Conservation (phyloP, 1,140 invertebrate species). For the Teleopsis dalmanni region DNA sequence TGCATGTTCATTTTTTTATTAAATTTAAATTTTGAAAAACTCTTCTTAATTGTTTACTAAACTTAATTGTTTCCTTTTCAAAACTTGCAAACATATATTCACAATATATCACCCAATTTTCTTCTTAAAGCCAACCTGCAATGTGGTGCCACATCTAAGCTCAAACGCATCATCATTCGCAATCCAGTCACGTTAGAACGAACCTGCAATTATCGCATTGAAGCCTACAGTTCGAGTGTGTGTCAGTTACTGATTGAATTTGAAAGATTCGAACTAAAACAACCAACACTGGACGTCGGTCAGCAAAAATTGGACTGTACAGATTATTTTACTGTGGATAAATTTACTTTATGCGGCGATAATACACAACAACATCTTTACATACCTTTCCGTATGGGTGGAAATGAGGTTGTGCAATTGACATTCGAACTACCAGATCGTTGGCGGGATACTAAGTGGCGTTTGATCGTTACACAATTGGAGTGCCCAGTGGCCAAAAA, state of each 20-base stretch:
- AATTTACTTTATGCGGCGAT: slow-evolving; percentile 58
- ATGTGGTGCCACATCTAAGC: neutral
- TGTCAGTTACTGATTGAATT: slow-evolving; percentile 69
- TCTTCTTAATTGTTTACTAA: too few species aligned
- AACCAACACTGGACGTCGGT: slow-evolving; percentile 45
- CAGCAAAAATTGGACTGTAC: slow-evolving; percentile 34
- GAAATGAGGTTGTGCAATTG: slow-evolving; percentile 25
- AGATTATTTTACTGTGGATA: slow-evolving; percentile 52
- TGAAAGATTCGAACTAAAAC: slow-evolving; percentile 61
- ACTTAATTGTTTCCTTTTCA: too few species aligned
- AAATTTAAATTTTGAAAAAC: too few species aligned
- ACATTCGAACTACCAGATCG: slow-evolving; percentile 22
- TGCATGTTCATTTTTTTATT: too few species aligned
- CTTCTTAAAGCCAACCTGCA: slow-evolving; percentile 11
- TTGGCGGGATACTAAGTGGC: slow-evolving; percentile 43
- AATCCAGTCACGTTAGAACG: slow-evolving; percentile 5
- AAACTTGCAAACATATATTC: neutral
- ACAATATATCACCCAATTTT: neutral
- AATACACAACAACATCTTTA: slow-evolving; percentile 68
- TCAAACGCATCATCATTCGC: slow-evolving; percentile 11
- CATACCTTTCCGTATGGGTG: slow-evolving; percentile 32
- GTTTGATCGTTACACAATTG: slow-evolving; percentile 55
- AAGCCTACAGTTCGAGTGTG: slow-evolving; percentile 45
- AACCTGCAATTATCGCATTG: slow-evolving; percentile 27
- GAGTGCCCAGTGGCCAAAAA: slow-evolving; percentile 44